Percentiles rank a stretch among this genome's conserved stretches.
These are phyloP conservation scores for Parazoanthus swiftii DNA, from an alignment of 92 coral and sea anemone genomes.

Conservation along the genomic window DNA sequence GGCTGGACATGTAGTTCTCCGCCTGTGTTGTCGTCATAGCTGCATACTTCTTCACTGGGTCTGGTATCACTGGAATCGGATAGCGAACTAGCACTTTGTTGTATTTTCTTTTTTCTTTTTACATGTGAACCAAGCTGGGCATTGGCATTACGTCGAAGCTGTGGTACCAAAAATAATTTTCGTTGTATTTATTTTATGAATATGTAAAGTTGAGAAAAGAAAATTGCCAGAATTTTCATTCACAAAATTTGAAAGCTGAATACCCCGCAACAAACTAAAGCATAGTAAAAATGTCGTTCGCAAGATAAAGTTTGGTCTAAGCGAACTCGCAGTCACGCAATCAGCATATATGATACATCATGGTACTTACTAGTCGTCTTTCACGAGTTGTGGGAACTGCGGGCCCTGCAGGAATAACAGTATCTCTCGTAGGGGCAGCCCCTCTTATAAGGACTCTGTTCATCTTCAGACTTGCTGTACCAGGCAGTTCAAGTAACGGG, in stretches of 20 bases:
- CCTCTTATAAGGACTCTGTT: constrained; percentile 8
- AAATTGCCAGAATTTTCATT: no score
- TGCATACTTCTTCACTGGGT: neutral
- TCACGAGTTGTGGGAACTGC: neutral
- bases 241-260: no score
- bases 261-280: neutral
- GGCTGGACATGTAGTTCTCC: neutral
- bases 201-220: no score
- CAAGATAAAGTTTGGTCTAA: no score
- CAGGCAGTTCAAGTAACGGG: neutral
- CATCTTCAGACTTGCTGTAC: neutral
- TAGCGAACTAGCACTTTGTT: neutral
- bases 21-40: neutral
- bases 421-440: constrained; percentile 21
- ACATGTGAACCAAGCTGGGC: neutral
- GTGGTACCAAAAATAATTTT: neutral
- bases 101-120: neutral
- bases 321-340: neutral
- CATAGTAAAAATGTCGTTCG: neutral
- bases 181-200: neutral
- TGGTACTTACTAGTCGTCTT: neutral
- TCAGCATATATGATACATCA: neutral
- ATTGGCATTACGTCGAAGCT: neutral
- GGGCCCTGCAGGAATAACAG: neutral
- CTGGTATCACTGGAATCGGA: neutral